Evolutionary conservation across 2,113 vertebrate genomes (phyloP).

Genomic region (Tragelaphus imberbis): DNA sequence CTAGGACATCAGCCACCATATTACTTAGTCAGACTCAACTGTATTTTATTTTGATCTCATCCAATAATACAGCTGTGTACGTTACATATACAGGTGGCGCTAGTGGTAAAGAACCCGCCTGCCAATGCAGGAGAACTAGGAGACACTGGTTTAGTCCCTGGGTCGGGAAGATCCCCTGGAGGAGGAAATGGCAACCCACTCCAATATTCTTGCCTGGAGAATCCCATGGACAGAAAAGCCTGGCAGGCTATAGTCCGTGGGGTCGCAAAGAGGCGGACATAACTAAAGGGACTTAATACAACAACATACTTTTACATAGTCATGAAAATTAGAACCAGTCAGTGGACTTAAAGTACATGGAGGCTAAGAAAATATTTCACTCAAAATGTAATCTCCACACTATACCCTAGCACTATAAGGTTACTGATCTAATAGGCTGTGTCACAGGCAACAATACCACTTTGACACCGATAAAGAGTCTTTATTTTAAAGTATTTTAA

Average conservation of each 20-base stretch:
- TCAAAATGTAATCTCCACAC: neutral
- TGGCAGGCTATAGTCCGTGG: neutral
- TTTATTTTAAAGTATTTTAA: neutral
- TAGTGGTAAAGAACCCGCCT: neutral
- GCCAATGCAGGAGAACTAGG: neutral
- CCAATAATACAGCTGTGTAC: neutral
- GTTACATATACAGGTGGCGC: neutral
- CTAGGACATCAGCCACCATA: neutral
- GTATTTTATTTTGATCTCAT: constrained; percentile 21
- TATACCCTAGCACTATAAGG: neutral
- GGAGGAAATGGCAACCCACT: neutral
- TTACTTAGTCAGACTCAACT: neutral
- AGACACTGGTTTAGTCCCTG: neutral
- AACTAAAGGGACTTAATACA: neutral
- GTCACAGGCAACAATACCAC: neutral
- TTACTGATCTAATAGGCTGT: neutral
- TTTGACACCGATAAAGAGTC: neutral
- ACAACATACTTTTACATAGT: constrained; percentile 5
- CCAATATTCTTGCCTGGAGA: neutral
- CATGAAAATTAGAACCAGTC: neutral
- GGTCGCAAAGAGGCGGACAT: neutral
- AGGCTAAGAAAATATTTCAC: neutral
- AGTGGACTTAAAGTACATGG: neutral
- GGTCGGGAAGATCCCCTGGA: neutral
- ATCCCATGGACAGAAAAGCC: neutral